Evolutionary conservation across 2,113 vertebrate genomes (phyloP), one percentile per base, ranked within the genome.

Genomic region (Apistogramma diplotaenia): DNA sequence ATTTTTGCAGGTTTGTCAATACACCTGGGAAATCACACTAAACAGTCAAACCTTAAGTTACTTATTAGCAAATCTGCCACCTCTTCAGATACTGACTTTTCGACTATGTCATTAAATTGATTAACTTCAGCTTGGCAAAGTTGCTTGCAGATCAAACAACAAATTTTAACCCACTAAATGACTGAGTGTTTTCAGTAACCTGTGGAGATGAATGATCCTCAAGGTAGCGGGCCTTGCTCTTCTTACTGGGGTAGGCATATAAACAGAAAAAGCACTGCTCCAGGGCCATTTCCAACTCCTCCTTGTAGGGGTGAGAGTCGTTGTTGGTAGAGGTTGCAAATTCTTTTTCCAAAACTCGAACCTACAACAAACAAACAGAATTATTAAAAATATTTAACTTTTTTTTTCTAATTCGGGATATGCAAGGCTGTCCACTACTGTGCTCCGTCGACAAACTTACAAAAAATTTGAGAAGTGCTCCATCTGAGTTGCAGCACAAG

Each of bases 211-310:
- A 97, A 91, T 99, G 98, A 37, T 99, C 98, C 88, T 99, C 98
- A 53, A 99, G 93, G 86, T 99, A 99, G 18, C 98, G 96, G 29
- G 98, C 96, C 92, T 99, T 99, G 95, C 97, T 99, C 93, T 99
- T 99, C 93, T 99, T 99, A 93, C 98, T 99, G 57, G 98, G 98
- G 81, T 97, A 97, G 23, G 96, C 95, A 49, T 99, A 99, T 0
- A 99, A 93, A 79, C 98, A 99, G 90, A 97, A 99, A 90, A 99
- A 98, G 70, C 98, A 99, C 90, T 99, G 98, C 81, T 99, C 98
- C 86, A 99, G 84, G 10, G 98, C 97, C 2, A 96, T 98, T 93
- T 99, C 98, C 89, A 99, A 86, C 86, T 99, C 98, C 82, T 99
- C 98, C 90, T 97, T 98, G 84, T 97, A 99, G 0, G 98, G 97